These are phyloP conservation scores for Ascaphus truei DNA, from an alignment of 2,113 vertebrate genomes.

Conservation along the genomic window DNA sequence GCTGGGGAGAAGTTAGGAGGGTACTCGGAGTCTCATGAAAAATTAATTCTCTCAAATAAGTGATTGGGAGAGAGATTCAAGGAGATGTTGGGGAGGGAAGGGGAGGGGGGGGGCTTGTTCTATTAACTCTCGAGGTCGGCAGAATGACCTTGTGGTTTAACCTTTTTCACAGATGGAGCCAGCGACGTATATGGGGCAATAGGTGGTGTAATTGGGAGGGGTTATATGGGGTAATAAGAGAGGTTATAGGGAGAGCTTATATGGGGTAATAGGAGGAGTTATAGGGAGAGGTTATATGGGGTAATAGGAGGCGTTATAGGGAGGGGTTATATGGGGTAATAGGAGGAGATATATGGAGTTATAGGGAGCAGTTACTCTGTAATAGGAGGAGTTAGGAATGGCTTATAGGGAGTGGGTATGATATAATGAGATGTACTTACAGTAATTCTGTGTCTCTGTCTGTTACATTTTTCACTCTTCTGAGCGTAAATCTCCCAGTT, in stretches of 20 bases:
- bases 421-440: too few species aligned
- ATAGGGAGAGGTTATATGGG: not conserved
- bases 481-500: too few species aligned
- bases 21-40: conserved; percentile 37
- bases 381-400: not conserved
- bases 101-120: not conserved
- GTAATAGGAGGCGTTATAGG: not conserved
- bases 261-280: not conserved
- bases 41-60: conserved; percentile 33
- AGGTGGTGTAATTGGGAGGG: not conserved
- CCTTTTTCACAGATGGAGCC: not conserved
- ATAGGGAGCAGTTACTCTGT: not conserved
- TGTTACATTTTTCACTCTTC: too few species aligned
- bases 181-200: not conserved
- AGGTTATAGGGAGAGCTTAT: not conserved
- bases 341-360: not conserved
- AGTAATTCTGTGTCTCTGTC: too few species aligned
- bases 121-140: conserved; percentile 23
- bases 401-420: too few species aligned
- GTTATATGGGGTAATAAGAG: not conserved
- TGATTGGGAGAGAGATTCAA: conserved; percentile 30
- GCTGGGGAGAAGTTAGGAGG: conserved; percentile 31
- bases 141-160: conserved; percentile 2
- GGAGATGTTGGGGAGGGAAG: conserved; percentile 21
- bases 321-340: not conserved